phyloP scores from a whole-genome alignment of 2,113 vertebrate genomes.

The Forbesichthys agassizii region DNA sequence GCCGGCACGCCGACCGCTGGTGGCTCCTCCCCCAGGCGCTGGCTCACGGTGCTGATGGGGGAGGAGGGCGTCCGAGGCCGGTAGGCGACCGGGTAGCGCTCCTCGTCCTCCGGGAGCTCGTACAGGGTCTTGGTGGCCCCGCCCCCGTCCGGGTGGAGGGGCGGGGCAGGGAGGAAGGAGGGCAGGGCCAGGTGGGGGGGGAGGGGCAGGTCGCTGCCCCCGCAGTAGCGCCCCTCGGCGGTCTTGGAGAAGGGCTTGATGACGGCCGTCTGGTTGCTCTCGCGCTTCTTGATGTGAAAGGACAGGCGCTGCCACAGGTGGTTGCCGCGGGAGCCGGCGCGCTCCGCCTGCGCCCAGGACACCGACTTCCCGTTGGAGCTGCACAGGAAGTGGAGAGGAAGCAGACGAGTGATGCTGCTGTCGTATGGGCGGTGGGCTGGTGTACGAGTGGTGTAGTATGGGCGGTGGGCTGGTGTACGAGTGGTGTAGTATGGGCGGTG shows the following conservation, averaged over 20 bases:
- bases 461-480: too few species aligned
- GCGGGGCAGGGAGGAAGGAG: conserved; percentile 65
- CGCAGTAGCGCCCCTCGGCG: conserved; percentile 79
- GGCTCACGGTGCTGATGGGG: conserved; percentile 91
- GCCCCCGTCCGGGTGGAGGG: conserved; percentile 73
- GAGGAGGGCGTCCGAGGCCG: conserved; percentile 88
- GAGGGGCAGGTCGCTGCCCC: conserved; percentile 64
- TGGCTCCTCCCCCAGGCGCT: conserved; percentile 79
- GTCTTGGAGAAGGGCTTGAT: conserved; percentile 98
- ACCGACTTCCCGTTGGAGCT: conserved; percentile 98
- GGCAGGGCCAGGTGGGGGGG: conserved; percentile 65
- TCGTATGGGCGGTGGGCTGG: too few species aligned
- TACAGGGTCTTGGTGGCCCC: conserved; percentile 85
- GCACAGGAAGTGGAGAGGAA: conserved; percentile 14
- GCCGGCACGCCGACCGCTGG: conserved; percentile 81
- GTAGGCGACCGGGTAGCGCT: conserved; percentile 82
- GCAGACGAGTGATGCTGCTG: not conserved
- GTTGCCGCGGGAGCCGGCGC: conserved; percentile 85
- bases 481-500: too few species aligned
- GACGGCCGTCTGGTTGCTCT: conserved; percentile 95
- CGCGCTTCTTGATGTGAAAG: conserved; percentile 96
- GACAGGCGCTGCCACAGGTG: conserved; percentile 97
- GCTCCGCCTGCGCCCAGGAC: conserved; percentile 94
- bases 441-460: too few species aligned
- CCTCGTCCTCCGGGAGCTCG: conserved; percentile 84